Percentiles rank a stretch among this genome's conserved stretches.
These are phyloP conservation scores for Liparis tanakae DNA, from an alignment of 2,797 vertebrate species.

Conservation along the genomic window DNA sequence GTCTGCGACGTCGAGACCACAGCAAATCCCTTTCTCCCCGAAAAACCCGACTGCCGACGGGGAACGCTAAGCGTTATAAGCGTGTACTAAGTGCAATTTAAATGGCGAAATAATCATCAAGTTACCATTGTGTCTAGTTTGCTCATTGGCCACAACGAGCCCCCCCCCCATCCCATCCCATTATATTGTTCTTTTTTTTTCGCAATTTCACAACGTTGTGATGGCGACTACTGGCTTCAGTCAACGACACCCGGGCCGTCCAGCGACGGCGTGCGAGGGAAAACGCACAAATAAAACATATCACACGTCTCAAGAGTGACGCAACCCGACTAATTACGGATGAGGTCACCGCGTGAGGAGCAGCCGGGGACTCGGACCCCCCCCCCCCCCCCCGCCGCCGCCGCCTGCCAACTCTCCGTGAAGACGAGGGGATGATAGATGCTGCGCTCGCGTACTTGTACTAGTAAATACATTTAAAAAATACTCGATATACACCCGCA, in stretches of 20 bases:
- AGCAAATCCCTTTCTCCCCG: not conserved
- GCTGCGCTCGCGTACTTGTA: not conserved
- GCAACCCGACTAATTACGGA: not conserved
- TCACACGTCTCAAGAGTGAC: not conserved
- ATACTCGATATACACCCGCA: not conserved
- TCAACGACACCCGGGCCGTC: not conserved
- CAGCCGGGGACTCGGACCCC: not conserved
- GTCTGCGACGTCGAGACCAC: conserved; percentile 12
- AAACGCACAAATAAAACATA: not conserved
- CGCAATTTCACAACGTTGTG: not conserved
- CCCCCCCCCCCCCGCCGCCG: too few relatives aligned
- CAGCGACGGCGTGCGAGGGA: not conserved
- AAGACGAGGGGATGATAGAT: not conserved
- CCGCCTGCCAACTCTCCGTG: not conserved
- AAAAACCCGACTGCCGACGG: not conserved
- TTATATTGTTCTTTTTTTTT: not conserved
- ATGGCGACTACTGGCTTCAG: not conserved
- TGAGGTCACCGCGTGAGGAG: not conserved
- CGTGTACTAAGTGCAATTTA: not conserved
- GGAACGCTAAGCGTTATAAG: not conserved
- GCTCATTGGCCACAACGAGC: not conserved
- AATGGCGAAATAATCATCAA: not conserved
- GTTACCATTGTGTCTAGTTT: not conserved
- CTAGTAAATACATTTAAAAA: not conserved
- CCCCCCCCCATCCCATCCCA: not conserved